These are phyloP conservation scores for Chascanopsetta lugubris DNA, from an alignment of 2,113 vertebrate genomes.

Conservation along the genomic window DNA sequence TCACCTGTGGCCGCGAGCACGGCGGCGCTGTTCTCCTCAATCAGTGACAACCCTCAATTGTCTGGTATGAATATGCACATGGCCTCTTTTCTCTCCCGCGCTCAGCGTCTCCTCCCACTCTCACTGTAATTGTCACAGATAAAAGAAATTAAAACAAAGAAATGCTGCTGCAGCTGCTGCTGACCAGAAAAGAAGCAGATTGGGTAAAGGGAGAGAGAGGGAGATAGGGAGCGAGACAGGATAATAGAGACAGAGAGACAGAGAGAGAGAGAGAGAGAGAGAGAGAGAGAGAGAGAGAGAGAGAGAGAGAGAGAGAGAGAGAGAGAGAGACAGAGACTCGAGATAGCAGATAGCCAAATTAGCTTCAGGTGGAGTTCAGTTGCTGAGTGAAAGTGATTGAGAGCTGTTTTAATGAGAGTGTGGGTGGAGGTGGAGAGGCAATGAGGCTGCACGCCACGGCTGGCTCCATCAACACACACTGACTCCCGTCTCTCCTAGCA, in stretches of 20 bases:
- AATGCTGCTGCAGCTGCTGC: no score
- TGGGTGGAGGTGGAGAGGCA: constrained; percentile 51
- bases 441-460: constrained; percentile 36
- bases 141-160: constrained; percentile 14
- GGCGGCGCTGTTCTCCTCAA: not conserved
- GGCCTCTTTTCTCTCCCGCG: not conserved
- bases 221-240: constrained; percentile 2
- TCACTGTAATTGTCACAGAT: constrained; percentile 28
- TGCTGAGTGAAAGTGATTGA: constrained; percentile 54
- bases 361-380: constrained; percentile 51
- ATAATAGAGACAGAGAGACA: constrained; percentile 14
- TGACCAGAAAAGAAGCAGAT: not conserved
- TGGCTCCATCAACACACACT: constrained; percentile 51
- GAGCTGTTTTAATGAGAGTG: constrained; percentile 58
- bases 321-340: constrained; percentile 24
- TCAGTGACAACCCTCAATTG: constrained; percentile 12
- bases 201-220: not conserved
- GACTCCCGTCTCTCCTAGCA: constrained; percentile 50
- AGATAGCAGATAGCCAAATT: constrained; percentile 41
- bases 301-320: not conserved
- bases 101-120: constrained; percentile 1
- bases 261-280: not conserved
- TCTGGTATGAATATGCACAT: not conserved
- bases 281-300: constrained; percentile 13
- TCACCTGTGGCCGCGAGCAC: constrained; percentile 12